Evolutionary conservation across 1,140 invertebrate species (phyloP).

Genomic region (Rhagoletis pomonella): DNA sequence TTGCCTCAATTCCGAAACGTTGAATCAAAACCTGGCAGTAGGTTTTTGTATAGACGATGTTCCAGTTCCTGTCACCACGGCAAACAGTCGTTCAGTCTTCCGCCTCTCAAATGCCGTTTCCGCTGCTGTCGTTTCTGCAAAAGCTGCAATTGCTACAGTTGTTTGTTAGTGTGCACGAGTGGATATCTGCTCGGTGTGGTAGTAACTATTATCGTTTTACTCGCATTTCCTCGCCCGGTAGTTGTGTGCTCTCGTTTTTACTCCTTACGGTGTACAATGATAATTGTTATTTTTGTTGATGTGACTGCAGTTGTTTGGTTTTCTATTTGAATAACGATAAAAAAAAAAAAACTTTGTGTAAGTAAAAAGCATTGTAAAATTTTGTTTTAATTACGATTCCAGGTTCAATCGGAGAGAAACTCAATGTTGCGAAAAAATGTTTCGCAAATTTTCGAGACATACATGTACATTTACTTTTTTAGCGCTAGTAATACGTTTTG

Average conservation of each 20-base stretch:
- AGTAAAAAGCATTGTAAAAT: neutral
- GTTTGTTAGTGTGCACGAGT: neutral
- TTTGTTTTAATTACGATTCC: neutral
- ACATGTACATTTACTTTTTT: too few species aligned
- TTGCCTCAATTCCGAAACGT: neutral
- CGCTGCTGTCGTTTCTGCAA: neutral
- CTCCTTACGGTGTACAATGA: neutral
- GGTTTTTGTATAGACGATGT: neutral
- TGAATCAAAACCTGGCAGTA: neutral
- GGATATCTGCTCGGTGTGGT: neutral
- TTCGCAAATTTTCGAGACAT: too few species aligned
- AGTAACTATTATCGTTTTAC: neutral
- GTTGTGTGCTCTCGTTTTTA: neutral
- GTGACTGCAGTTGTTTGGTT: neutral
- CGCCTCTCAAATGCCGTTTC: constrained; percentile 15
- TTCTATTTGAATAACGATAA: too few species aligned
- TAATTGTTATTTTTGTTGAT: neutral
- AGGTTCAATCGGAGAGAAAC: neutral
- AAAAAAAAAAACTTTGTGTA: too few species aligned
- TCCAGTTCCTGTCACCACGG: neutral
- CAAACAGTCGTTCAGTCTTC: neutral
- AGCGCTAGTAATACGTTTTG: too few species aligned
- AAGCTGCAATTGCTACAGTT: neutral
- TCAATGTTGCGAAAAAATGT: neutral
- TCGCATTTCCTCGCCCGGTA: neutral